Evolutionary conservation across 2,888 invertebrate genomes (phyloP).

Genomic region (Molorchus minor): DNA sequence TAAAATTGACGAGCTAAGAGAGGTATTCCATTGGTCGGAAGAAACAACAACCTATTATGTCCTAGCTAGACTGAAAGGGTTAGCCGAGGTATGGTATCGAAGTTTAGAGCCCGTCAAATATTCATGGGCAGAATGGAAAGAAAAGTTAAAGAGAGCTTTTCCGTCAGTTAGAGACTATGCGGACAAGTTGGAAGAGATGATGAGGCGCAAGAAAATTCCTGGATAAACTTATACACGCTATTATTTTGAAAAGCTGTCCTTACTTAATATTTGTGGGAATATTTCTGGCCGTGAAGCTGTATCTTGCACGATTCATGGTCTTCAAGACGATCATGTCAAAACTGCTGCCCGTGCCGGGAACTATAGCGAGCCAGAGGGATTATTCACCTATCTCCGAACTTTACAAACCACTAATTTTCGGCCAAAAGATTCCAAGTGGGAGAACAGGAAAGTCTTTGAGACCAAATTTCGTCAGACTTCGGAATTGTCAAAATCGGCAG

Average conservation of each 20-base stretch:
- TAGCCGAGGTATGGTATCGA: conserved; percentile 41
- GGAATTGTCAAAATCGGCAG: neutral
- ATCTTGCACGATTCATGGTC: conserved; percentile 24
- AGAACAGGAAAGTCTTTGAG: neutral
- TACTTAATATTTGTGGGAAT: conserved; percentile 19
- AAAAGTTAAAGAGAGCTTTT: conserved; percentile 33
- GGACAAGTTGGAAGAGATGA: conserved; percentile 18
- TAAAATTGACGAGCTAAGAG: conserved; percentile 20
- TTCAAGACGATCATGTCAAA: conserved; percentile 13
- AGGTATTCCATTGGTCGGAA: conserved; percentile 23
- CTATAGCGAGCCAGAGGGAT: neutral
- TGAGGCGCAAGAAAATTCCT: conserved; percentile 17
- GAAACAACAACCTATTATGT: conserved; percentile 39
- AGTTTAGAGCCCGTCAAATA: conserved; percentile 26
- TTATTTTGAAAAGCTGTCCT: conserved; percentile 28
- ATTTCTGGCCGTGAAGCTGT: conserved; percentile 51
- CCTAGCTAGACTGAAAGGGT: conserved; percentile 40
- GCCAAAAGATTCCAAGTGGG: neutral
- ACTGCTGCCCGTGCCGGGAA: conserved; percentile 7
- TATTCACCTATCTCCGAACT: neutral
- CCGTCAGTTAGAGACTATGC: conserved; percentile 22
- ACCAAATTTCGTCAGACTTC: neutral
- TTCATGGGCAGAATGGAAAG: conserved; percentile 41
- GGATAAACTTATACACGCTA: conserved; percentile 25
- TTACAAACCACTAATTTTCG: neutral